A percentile compares a stretch with the other conserved stretches of the same genome.
Evolutionary conservation across 1,140 invertebrate genomes (phyloP).

Genomic region (Drosophila nigromelanica): DNA sequence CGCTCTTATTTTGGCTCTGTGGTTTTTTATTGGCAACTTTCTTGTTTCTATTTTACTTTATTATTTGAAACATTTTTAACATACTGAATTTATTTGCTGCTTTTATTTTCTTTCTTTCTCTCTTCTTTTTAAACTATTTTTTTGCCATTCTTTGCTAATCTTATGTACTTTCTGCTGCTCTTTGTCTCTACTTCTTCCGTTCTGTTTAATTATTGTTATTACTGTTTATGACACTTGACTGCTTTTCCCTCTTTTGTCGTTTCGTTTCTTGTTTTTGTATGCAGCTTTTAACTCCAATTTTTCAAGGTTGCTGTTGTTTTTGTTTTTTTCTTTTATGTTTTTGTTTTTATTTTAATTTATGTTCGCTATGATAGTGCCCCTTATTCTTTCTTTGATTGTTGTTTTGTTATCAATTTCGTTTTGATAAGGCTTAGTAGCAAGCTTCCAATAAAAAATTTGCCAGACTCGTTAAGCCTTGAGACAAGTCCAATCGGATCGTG

Average conservation of each 20-base stretch:
- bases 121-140: slow-evolving; percentile 4
- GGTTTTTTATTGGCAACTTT: slow-evolving; percentile 18
- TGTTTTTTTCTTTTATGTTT: slow-evolving; percentile 10
- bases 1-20: slow-evolving; percentile 27
- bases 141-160: slow-evolving; percentile 4
- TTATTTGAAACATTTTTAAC: slow-evolving; percentile 20
- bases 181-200: slow-evolving; percentile 28
- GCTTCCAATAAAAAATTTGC: slow-evolving; percentile 28
- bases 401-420: slow-evolving; percentile 55
- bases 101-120: slow-evolving; percentile 3
- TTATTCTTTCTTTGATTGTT: slow-evolving; percentile 57
- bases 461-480: slow-evolving; percentile 9
- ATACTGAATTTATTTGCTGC: slow-evolving; percentile 15
- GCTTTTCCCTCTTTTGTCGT: slow-evolving; percentile 17
- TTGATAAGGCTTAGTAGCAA: slow-evolving; percentile 6
- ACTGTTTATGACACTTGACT: slow-evolving; percentile 53
- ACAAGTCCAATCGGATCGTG: slow-evolving; percentile 13
- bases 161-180: neutral
- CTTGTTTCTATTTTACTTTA: slow-evolving; percentile 23
- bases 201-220: slow-evolving; percentile 39
- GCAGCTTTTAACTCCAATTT: slow-evolving; percentile 23
- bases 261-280: slow-evolving; percentile 21
- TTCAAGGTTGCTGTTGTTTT: slow-evolving; percentile 52
- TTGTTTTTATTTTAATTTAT: slow-evolving; percentile 34
- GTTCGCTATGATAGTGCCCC: slow-evolving; percentile 23